phyloP scores from a whole-genome alignment of 2,797 vertebrate genomes.

The Remorina albescens region DNA sequence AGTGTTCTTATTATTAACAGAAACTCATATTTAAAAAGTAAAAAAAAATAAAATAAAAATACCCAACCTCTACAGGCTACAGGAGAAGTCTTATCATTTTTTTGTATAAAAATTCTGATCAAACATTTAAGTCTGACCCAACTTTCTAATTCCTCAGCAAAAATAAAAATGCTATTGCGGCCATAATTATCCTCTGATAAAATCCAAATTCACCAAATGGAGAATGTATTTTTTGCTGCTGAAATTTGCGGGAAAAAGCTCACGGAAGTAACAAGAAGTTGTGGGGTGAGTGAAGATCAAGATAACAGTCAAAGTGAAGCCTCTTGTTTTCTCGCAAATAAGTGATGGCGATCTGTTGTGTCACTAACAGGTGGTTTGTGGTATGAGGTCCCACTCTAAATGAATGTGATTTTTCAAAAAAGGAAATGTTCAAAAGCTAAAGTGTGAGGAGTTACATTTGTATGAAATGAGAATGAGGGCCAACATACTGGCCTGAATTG shows the following conservation, averaged over 20 bases:
- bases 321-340: background rate
- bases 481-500: constrained; percentile 27
- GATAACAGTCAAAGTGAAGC: background rate
- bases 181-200: background rate
- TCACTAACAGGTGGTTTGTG: constrained; percentile 58
- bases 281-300: background rate
- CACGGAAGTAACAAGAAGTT: background rate
- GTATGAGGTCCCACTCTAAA: constrained; percentile 2
- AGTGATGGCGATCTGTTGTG: constrained; percentile 5
- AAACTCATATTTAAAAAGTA: background rate
- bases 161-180: background rate
- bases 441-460: constrained; percentile 9
- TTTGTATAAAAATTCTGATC: constrained; percentile 4
- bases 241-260: background rate
- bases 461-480: constrained; percentile 18
- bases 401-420: background rate
- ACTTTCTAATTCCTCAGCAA: background rate
- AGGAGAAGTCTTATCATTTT: no score
- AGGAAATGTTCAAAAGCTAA: constrained; percentile 10
- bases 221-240: background rate
- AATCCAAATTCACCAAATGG: background rate
- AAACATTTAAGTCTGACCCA: constrained; percentile 7
- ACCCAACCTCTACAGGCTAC: no score
- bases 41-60: no score
- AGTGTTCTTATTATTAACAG: background rate